Evolutionary conservation across 2,888 invertebrate species (phyloP), one percentile per base, ranked within the genome.

Genomic region (Lepidochitona cinerea): DNA sequence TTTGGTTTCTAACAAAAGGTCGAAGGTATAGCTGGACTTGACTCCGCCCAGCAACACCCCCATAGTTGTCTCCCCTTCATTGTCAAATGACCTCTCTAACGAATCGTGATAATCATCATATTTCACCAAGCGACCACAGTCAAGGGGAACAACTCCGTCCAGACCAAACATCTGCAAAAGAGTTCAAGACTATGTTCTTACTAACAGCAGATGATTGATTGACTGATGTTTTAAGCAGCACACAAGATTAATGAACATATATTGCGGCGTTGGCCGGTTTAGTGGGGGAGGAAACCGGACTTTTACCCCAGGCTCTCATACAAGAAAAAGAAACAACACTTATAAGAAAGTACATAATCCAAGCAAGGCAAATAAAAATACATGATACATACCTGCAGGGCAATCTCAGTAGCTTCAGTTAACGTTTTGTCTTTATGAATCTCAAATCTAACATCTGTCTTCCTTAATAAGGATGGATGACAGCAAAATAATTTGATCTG

Each of bases 111-210:
- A 90, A 71, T 93, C 92, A 84, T 95, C 93, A 84, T 94, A 96
- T 72, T 92, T 93, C 29, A 95, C 95, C 35, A 96, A 91, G 5
- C 95, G 93, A 84, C 94, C 95, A 77, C 94, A 93, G 69, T 93
- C 93, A n/a, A 93, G 81, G 2, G 93, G 92, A 0, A 94, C 93
- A 74, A 93, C 86, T 32, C 91, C 90, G 35, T 93, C 93, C 49
- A 95, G 90, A 77, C 92, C 92, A 71, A 94, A 92, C 82, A 92
- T 91, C 92, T 92, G 81, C 2, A 81, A 79, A 41, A 35, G 23
- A 64, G 49, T 41, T 41, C 41, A 41, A 9, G 18, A 9, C 9
- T 12, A 41, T 41, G 9, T 41, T 12, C 18, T 9, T 41, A 41
- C 41, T 12, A 41, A 18, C 18, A 41, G 9, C 18, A 12, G 18